phyloP scores from a whole-genome alignment of 2,888 invertebrate genomes.

The Macaria notata region DNA sequence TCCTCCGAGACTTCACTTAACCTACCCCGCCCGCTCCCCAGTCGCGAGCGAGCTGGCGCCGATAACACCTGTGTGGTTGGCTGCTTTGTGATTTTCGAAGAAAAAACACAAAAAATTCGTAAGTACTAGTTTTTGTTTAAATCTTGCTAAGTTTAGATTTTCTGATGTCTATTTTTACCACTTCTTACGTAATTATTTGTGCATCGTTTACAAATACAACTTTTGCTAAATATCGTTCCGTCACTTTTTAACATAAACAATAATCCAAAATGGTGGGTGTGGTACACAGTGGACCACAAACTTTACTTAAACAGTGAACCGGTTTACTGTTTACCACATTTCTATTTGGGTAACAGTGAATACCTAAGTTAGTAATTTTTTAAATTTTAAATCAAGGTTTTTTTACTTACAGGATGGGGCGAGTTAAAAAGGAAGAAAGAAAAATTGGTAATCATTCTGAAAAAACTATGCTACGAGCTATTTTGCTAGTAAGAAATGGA shows the following conservation, averaged over 20 bases:
- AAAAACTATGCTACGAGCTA: neutral
- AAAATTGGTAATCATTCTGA: no score
- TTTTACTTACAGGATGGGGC: no score
- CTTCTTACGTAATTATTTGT: slow-evolving; percentile 2
- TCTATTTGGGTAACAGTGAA: no score
- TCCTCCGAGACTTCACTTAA: no score
- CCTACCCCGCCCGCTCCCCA: slow-evolving; percentile 12
- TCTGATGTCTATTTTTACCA: slow-evolving; percentile 1
- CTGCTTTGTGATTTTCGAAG: slow-evolving; percentile 3
- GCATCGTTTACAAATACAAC: slow-evolving; percentile 4
- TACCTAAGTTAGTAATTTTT: no score
- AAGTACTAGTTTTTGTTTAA: slow-evolving; percentile 5
- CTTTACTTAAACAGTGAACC: slow-evolving; percentile 6
- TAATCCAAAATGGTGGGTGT: slow-evolving; percentile 6
- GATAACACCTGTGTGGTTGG: slow-evolving; percentile 4
- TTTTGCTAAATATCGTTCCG: slow-evolving; percentile 2
- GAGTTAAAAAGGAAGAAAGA: no score
- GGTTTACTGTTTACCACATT: slow-evolving; percentile 6
- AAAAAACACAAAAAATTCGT: slow-evolving; percentile 8
- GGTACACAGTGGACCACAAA: slow-evolving; percentile 10
- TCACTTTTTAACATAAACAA: slow-evolving; percentile 7
- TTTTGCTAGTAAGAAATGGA: slow-evolving; percentile 2
- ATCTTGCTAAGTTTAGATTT: slow-evolving; percentile 4
- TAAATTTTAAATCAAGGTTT: no score
- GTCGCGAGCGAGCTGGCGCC: slow-evolving; percentile 10